phyloP scores from a whole-genome alignment of 2,888 invertebrate species.

The Noctua janthina region DNA sequence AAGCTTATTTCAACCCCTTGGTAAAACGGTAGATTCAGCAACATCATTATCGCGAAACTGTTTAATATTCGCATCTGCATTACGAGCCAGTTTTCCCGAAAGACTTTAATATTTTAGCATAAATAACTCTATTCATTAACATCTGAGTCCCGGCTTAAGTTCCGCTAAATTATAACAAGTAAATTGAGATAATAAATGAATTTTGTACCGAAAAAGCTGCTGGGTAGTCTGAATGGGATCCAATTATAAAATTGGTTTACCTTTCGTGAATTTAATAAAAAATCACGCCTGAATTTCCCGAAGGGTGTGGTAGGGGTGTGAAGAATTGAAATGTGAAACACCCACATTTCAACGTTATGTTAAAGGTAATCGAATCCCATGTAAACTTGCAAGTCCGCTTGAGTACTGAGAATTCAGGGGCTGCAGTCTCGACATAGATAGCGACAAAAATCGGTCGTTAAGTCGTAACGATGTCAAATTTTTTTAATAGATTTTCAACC shows the following conservation, averaged over 20 bases:
- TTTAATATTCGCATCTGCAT: constrained; percentile 59
- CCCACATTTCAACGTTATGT: background rate
- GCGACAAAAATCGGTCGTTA: too few species aligned
- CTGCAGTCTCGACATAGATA: too few species aligned
- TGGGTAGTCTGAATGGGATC: constrained; percentile 28
- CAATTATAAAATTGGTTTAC: constrained; percentile 42
- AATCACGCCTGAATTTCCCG: background rate
- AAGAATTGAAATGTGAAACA: background rate
- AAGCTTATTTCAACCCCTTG: constrained; percentile 17
- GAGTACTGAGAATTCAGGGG: background rate
- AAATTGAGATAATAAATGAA: constrained; percentile 62
- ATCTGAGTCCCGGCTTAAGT: constrained; percentile 60
- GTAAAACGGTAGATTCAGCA: constrained; percentile 36
- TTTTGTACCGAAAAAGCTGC: constrained; percentile 45
- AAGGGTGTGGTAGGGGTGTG: background rate
- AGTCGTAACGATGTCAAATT: too few species aligned
- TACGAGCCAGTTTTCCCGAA: constrained; percentile 49
- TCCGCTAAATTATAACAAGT: constrained; percentile 63
- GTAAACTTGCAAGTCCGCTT: background rate
- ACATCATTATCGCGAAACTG: constrained; percentile 45
- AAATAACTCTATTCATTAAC: constrained; percentile 67
- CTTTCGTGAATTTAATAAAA: constrained; percentile 8
- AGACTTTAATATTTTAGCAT: constrained; percentile 68
- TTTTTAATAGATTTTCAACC: too few species aligned
- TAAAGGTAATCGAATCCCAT: background rate